These are phyloP conservation scores for Periplaneta americana DNA, from an alignment of 1,140 invertebrate genomes.

Conservation along the genomic window DNA sequence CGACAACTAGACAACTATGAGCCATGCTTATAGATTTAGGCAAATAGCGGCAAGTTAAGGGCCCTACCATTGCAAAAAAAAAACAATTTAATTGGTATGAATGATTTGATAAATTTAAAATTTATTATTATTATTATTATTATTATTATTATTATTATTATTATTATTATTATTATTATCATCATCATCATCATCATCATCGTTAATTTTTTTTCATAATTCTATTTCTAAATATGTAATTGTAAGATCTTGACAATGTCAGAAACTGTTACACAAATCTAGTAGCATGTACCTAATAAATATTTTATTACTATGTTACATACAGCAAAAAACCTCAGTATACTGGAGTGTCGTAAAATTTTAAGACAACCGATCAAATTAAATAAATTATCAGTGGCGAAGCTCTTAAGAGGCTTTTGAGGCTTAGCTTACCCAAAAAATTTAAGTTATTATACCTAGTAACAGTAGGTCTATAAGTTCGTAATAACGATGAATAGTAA, in stretches of 20 bases:
- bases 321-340: no score
- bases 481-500: no score
- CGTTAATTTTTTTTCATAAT: not conserved
- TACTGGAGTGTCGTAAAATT: no score
- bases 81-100: not conserved
- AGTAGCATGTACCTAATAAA: not conserved
- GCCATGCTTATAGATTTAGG: not conserved
- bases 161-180: not conserved
- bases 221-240: not conserved
- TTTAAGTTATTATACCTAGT: no score
- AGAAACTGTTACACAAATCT: not conserved
- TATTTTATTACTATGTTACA: no score
- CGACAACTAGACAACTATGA: not conserved
- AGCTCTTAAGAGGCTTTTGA: no score
- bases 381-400: no score
- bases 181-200: not conserved
- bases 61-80: no score
- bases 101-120: constrained; percentile 19
- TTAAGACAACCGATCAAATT: no score
- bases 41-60: no score
- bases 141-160: not conserved
- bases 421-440: no score
- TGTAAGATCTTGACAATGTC: not conserved
- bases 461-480: no score
- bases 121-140: not conserved